These are phyloP conservation scores for Emydoidea blandingii DNA, from an alignment of 2,797 vertebrate species.

Conservation along the genomic window DNA sequence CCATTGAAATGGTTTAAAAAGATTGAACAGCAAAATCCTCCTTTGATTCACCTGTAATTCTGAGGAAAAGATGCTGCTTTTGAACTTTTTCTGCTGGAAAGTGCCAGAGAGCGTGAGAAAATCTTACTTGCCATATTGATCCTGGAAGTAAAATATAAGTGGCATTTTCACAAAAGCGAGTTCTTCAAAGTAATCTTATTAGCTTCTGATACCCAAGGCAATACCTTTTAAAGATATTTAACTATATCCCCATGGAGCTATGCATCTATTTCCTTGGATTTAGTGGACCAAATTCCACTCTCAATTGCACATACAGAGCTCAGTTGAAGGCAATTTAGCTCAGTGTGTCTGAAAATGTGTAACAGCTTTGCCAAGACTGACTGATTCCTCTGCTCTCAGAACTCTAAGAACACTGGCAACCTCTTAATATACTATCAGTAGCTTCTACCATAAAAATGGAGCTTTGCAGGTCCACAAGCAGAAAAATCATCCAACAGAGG, in stretches of 20 bases:
- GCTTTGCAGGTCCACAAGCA: neutral
- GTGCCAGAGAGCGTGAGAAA: constrained; percentile 53
- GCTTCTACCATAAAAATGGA: neutral
- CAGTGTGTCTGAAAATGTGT: neutral
- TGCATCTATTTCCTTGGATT: neutral
- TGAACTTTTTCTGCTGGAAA: constrained; percentile 58
- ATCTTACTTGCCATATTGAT: constrained; percentile 45
- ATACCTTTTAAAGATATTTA: constrained; percentile 12
- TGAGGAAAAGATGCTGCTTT: constrained; percentile 39
- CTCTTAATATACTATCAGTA: neutral
- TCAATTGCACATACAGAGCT: neutral
- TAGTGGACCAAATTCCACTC: neutral
- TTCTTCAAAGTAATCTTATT: constrained; percentile 45
- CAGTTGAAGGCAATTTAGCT: neutral
- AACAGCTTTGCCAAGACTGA: neutral
- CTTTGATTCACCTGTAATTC: neutral
- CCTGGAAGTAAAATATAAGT: constrained; percentile 56
- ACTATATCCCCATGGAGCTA: neutral
- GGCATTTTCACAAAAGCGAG: constrained; percentile 46
- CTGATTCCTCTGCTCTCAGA: neutral
- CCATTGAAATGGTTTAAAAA: constrained; percentile 53
- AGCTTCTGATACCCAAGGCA: constrained; percentile 7
- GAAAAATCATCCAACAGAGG: neutral
- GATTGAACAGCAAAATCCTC: constrained; percentile 41
- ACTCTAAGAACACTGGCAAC: neutral